Evolutionary conservation across 2,888 invertebrate species (phyloP).

Genomic region (Rhorus exstirpatorius): DNA sequence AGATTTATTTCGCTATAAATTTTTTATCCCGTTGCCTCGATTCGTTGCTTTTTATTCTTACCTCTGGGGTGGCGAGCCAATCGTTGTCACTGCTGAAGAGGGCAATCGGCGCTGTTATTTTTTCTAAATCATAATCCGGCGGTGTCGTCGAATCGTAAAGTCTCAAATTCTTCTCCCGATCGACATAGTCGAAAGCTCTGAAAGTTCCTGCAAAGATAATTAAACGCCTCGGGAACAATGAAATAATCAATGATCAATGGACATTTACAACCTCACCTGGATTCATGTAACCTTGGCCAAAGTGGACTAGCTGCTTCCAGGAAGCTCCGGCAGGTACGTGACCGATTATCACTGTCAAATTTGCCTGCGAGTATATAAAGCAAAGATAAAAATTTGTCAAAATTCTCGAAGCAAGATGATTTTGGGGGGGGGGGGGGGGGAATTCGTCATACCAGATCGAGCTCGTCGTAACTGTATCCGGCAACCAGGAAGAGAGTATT

Average conservation of each 20-base stretch:
- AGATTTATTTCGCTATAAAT: too few species aligned
- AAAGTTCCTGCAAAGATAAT: slow-evolving; percentile 77
- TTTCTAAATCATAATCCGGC: slow-evolving; percentile 80
- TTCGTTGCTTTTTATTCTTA: slow-evolving; percentile 60
- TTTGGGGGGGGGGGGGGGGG: not conserved
- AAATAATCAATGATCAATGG: not conserved
- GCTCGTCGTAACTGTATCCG: slow-evolving; percentile 78
- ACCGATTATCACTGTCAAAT: slow-evolving; percentile 80
- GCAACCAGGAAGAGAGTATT: slow-evolving; percentile 79
- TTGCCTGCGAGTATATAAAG: slow-evolving; percentile 71
- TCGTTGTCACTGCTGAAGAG: slow-evolving; percentile 82
- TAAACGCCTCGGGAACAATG: not conserved
- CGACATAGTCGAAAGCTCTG: slow-evolving; percentile 80
- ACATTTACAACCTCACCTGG: slow-evolving; percentile 75
- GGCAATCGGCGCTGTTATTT: slow-evolving; percentile 80
- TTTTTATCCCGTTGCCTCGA: too few species aligned
- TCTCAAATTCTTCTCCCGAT: slow-evolving; percentile 77
- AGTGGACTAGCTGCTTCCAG: slow-evolving; percentile 83
- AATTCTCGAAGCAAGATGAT: not conserved
- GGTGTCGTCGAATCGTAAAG: slow-evolving; percentile 79
- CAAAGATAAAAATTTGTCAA: not conserved
- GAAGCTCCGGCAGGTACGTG: slow-evolving; percentile 84
- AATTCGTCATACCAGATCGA: slow-evolving; percentile 71
- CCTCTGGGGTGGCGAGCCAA: slow-evolving; percentile 79
- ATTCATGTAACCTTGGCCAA: slow-evolving; percentile 82